Evolutionary conservation across 2,113 vertebrate genomes (phyloP), one percentile per base, ranked within the genome.

Genomic region (Gallinago paraguaiae): DNA sequence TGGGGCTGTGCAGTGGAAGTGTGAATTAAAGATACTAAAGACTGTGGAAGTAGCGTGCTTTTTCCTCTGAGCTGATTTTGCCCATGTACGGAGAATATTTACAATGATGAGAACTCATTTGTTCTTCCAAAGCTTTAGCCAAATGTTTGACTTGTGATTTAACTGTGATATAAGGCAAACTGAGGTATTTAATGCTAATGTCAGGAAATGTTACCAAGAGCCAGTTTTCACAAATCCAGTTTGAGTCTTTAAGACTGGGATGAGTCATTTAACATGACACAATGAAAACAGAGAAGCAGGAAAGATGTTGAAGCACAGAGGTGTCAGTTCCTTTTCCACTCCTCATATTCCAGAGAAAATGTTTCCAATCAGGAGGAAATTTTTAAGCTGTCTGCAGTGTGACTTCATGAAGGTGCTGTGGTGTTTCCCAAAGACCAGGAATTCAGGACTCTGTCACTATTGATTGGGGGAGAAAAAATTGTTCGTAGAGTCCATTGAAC

Each of bases 81-180:
- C 51, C 64, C 14, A 70, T 86, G 22, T 56, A 27, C n/a, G 72
- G 46, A 75, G 39, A 56, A 51, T 93, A 64, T 94, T 94, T 90
- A 78, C 68, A 56, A 6, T 83, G 31, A 70, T 63, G 71, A 88
- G 60, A 74, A 71, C 46, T 86, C 59, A 71, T 81, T 90, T 86
- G 64, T 7, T 35, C n/a, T 82, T 94, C 54, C 74, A 92, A 70
- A 90, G 68, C 75, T 86, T 54, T 77, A 87, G 63, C 78, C 56
- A 82, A 87, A 77, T 91, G 78, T 95, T 96, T 95, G 60, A 64
- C 43, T 92, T 96, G 46, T 70, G 83, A 68, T 90, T 86, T 90
- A 93, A 33, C 63, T 39, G 70, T 86, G 71, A 57, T 88, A 43
- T 16, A 91, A 83, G 60, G 51, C n/a, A 91, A 93, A 90, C 60